phyloP scores from a whole-genome alignment of 2,113 vertebrate species.

The Thryonomys swinderianus region DNA sequence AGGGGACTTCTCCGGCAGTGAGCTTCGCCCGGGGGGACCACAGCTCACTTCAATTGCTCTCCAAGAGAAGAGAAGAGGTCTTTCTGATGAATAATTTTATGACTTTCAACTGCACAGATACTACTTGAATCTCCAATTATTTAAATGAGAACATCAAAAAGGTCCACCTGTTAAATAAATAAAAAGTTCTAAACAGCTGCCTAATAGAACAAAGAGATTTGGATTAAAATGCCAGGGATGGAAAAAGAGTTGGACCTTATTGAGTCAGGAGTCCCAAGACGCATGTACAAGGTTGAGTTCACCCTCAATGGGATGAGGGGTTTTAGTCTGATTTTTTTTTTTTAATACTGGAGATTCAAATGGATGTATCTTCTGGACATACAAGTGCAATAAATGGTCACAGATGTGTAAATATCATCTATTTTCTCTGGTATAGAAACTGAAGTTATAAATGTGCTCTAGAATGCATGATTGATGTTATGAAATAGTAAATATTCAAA shows the following conservation, averaged over 20 bases:
- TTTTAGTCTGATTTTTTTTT: too few species aligned
- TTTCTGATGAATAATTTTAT: conserved; percentile 76
- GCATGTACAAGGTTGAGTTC: not conserved
- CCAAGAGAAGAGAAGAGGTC: conserved; percentile 54
- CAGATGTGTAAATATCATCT: too few species aligned
- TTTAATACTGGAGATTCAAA: too few species aligned
- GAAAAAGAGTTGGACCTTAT: not conserved
- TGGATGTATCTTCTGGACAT: too few species aligned
- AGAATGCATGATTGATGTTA: too few species aligned
- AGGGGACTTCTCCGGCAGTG: not conserved
- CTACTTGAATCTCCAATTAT: conserved; percentile 77
- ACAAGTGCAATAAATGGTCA: too few species aligned
- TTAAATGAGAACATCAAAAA: conserved; percentile 78
- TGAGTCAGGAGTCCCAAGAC: not conserved
- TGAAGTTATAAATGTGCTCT: too few species aligned
- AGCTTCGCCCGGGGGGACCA: conserved; percentile 55
- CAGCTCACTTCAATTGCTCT: conserved; percentile 62
- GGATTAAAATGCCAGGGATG: conserved; percentile 35
- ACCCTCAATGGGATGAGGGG: not conserved
- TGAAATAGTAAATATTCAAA: too few species aligned
- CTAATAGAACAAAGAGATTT: conserved; percentile 58
- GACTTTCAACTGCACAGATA: conserved; percentile 68
- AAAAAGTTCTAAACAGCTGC: conserved; percentile 52
- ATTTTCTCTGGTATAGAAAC: too few species aligned
- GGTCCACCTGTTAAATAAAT: conserved; percentile 70